Evolutionary conservation across 2,797 vertebrate species (phyloP), one percentile per base, ranked within the genome.

Genomic region (Pangasius mekongensis): DNA sequence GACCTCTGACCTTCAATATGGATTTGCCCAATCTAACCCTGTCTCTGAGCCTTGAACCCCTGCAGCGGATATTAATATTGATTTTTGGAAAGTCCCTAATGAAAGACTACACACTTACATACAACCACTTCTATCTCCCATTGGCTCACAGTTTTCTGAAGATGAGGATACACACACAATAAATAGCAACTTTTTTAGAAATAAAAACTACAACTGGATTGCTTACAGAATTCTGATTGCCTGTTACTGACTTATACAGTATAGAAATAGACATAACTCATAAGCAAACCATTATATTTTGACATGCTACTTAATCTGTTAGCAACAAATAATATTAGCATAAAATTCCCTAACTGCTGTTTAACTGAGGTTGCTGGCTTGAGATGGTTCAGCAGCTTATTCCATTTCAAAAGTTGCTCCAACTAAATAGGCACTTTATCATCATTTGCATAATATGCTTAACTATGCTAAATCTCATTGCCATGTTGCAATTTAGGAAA

Each of bases 381-480:
- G 16, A 85, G 24, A 58, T 58, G 54, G 54, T 67, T 71, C 64
- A 87, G 49, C 33, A 78, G n/a, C 66, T 33, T 83, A 47, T 67
- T 88, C 20, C 36, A 56, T 85, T 82, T 71, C 39, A 81, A 83
- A 84, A 49, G 36, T 87, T 66, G 58, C 80, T 88, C 71, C 86
- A 89, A 64, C 54, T 71, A 87, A 86, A 89, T 33, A 69, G 76
- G 36, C 76, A 66, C 43, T 88, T 89, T 66, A 89, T 56, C 58
- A 49, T 88, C 60, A 89, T 90, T 89, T 89, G 83, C 90, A 91
- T 90, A 90, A 89, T 89, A 81, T 77, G 43, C 66, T 87, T 84
- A 82, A 89, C 89, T 89, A 76, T 60, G 84, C 58, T 77, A 81
- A 90, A 86, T 87, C 85, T 87, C 81, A 87, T 87, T 83, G 71